phyloP scores from a whole-genome alignment of 2,797 vertebrate genomes.

The Sternotherus odoratus region DNA sequence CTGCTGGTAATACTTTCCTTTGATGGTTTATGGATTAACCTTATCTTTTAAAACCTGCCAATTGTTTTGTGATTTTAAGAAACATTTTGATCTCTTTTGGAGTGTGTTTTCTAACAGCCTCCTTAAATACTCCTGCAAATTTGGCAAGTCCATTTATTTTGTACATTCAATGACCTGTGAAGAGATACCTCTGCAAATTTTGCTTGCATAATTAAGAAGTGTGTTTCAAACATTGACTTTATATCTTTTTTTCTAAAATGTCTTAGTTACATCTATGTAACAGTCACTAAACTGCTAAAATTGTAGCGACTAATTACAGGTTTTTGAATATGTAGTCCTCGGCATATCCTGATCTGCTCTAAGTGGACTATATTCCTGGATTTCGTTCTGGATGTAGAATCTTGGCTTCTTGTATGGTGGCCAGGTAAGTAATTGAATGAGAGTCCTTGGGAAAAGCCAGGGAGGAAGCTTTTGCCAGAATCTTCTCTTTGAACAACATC shows the following conservation, averaged over 20 bases:
- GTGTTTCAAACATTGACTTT: background rate
- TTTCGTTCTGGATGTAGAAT: background rate
- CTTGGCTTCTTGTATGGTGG: background rate
- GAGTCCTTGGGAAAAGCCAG: background rate
- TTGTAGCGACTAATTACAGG: background rate
- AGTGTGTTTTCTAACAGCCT: background rate
- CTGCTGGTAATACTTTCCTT: background rate
- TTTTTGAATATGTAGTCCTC: background rate
- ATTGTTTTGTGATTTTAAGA: background rate
- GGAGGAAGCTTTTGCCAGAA: background rate
- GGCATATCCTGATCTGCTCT: background rate
- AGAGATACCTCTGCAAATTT: background rate
- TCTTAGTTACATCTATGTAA: background rate
- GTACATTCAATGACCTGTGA: background rate
- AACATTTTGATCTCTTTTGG: background rate
- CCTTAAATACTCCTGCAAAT: background rate
- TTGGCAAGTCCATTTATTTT: background rate
- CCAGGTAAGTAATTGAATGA: background rate
- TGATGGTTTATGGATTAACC: conserved; percentile 4
- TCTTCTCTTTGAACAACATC: background rate
- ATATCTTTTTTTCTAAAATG: background rate
- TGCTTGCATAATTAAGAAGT: background rate
- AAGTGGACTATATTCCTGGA: background rate
- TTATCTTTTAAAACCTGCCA: background rate
- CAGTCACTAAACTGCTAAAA: background rate